phyloP scores from a whole-genome alignment of 2,888 invertebrate species.

The Oxyteleia sp. region DNA sequence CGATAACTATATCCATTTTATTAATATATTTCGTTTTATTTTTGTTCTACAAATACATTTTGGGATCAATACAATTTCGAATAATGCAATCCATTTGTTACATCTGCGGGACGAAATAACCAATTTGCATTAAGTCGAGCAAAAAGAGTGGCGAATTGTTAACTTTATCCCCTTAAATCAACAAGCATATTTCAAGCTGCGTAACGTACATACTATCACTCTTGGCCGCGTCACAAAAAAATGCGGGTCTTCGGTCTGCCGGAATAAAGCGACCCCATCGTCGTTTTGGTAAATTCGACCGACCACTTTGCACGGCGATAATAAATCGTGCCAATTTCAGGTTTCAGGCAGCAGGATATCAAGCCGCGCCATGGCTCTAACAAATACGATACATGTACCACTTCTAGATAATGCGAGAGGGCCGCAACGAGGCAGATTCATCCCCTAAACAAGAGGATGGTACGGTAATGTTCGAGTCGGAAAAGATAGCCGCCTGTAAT shows the following conservation, averaged over 20 bases:
- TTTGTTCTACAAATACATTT: no score
- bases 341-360: slow-evolving; percentile 74
- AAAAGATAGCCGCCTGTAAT: slow-evolving; percentile 82
- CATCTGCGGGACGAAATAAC: slow-evolving; percentile 1
- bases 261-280: slow-evolving; percentile 62
- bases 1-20: no score
- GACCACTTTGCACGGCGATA: slow-evolving; percentile 78
- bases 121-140: slow-evolving; percentile 47
- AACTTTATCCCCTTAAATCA: slow-evolving; percentile 52
- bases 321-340: slow-evolving; percentile 82
- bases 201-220: slow-evolving; percentile 59
- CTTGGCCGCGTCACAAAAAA: slow-evolving; percentile 53
- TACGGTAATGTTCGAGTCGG: slow-evolving; percentile 70
- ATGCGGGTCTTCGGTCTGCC: slow-evolving; percentile 42
- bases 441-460: slow-evolving; percentile 79
- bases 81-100: slow-evolving; percentile 41
- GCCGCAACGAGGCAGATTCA: slow-evolving; percentile 73
- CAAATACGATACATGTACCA: slow-evolving; percentile 84
- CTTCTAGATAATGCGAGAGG: slow-evolving; percentile 75
- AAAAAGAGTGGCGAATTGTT: slow-evolving; percentile 45
- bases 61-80: slow-evolving; percentile 16
- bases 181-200: slow-evolving; percentile 61
- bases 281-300: slow-evolving; percentile 67
- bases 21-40: no score
- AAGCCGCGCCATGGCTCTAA: slow-evolving; percentile 79